These are phyloP conservation scores for Teleogryllus occipitalis DNA, from an alignment of 1,140 invertebrate genomes.

Conservation along the genomic window DNA sequence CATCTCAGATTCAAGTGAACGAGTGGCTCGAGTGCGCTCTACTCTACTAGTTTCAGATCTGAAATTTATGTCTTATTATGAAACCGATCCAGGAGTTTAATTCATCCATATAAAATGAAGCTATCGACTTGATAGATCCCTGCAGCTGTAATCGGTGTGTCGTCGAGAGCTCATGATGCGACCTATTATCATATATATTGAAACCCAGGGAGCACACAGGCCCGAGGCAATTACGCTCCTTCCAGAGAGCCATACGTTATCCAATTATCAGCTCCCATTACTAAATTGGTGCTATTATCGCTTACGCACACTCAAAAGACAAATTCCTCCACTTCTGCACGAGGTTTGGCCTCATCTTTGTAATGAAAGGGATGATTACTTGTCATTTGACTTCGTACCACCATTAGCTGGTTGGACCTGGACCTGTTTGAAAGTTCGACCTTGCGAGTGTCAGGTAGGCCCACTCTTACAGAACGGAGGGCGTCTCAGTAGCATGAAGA, in stretches of 20 bases:
- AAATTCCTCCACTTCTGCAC: background rate
- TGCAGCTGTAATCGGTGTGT: background rate
- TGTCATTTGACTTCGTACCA: background rate
- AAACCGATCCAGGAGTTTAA: background rate
- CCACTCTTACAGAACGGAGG: too few relatives aligned
- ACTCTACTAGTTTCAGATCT: background rate
- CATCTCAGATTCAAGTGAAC: too few relatives aligned
- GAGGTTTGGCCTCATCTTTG: background rate
- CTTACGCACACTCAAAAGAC: background rate
- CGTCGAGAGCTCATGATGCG: background rate
- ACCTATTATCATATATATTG: background rate
- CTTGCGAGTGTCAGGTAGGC: too few relatives aligned
- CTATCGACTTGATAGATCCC: background rate
- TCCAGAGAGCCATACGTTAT: background rate
- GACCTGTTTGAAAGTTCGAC: too few relatives aligned
- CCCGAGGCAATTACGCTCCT: background rate
- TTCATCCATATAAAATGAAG: background rate
- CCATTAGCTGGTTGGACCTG: too few relatives aligned
- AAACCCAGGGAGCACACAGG: background rate
- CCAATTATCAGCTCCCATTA: background rate
- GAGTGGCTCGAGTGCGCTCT: too few relatives aligned
- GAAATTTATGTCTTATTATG: background rate
- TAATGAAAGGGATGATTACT: background rate
- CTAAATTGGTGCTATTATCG: background rate
- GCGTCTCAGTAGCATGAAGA: too few relatives aligned